Percentiles rank a stretch among this genome's conserved stretches.
These are phyloP conservation scores for Corydoras sp. DNA, from an alignment of 2,113 vertebrate species.

Conservation along the genomic window DNA sequence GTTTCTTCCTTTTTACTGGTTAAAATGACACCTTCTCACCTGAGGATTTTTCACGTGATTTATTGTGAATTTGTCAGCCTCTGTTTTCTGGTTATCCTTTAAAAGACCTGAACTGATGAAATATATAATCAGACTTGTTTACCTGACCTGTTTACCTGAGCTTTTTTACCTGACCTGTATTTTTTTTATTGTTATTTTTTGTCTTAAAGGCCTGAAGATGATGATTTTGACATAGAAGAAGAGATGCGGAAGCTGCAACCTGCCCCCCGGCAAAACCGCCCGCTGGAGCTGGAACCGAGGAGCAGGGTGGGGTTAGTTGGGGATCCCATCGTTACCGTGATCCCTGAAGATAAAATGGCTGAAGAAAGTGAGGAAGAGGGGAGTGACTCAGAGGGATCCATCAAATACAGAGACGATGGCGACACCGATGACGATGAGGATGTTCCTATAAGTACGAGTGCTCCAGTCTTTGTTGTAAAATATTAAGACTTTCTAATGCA, in stretches of 20 bases:
- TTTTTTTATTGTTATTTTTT: too few species aligned
- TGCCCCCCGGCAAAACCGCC: slow-evolving; percentile 29
- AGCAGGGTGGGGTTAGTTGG: slow-evolving; percentile 62
- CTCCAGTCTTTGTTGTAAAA: neutral
- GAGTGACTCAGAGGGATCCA: slow-evolving; percentile 84
- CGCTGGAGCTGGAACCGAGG: slow-evolving; percentile 52
- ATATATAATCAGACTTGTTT: too few species aligned
- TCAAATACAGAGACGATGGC: slow-evolving; percentile 77
- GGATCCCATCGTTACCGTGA: slow-evolving; percentile 67
- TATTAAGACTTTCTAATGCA: too few species aligned
- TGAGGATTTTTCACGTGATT: too few species aligned
- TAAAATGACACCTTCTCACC: too few species aligned
- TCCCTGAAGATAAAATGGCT: slow-evolving; percentile 61
- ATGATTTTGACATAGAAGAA: slow-evolving; percentile 83
- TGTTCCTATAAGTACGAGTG: slow-evolving; percentile 51
- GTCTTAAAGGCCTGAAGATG: slow-evolving; percentile 80
- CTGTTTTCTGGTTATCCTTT: too few species aligned
- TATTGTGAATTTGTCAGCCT: too few species aligned
- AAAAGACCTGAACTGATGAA: too few species aligned
- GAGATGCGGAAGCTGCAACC: slow-evolving; percentile 62
- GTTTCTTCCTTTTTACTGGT: too few species aligned
- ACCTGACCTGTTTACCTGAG: neutral
- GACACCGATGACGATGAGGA: slow-evolving; percentile 78
- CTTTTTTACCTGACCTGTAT: too few species aligned
- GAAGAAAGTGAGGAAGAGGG: slow-evolving; percentile 72